phyloP scores from a whole-genome alignment of 1,140 invertebrate species.

The Lysiphlebus fabarum region DNA sequence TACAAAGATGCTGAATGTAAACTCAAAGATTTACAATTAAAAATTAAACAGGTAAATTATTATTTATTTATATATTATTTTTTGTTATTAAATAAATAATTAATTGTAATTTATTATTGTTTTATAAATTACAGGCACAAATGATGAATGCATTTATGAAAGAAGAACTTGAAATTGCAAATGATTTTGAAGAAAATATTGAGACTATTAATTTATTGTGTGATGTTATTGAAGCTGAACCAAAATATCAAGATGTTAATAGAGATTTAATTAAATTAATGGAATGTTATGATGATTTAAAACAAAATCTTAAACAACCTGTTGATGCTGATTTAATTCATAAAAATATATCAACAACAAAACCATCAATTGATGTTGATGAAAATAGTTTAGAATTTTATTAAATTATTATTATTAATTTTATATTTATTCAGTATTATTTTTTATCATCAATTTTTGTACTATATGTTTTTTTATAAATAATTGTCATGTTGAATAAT shows the following conservation, averaged over 20 bases:
- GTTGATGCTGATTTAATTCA: background rate
- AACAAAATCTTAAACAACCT: background rate
- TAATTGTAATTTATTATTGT: constrained; percentile 16
- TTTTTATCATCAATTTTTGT: background rate
- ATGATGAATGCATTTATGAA: constrained; percentile 37
- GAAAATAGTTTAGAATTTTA: background rate
- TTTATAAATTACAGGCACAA: constrained; percentile 31
- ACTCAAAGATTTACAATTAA: constrained; percentile 35
- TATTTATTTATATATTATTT: constrained; percentile 4
- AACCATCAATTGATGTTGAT: background rate
- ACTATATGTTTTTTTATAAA: too few relatives aligned
- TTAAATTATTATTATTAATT: background rate
- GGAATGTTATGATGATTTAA: constrained; percentile 18
- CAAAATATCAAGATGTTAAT: constrained; percentile 14
- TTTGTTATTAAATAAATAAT: constrained; percentile 1
- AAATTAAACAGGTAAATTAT: constrained; percentile 35
- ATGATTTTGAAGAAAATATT: constrained; percentile 29
- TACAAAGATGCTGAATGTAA: constrained; percentile 27
- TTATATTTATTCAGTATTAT: background rate
- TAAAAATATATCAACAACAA: background rate
- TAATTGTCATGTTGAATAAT: too few relatives aligned
- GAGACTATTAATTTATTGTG: constrained; percentile 26
- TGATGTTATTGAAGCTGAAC: constrained; percentile 28
- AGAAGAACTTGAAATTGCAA: constrained; percentile 34
- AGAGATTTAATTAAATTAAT: constrained; percentile 24